Base-by-base conservation (phyloP, 2,797 vertebrate species). In the Naso thynnoides region DNA sequence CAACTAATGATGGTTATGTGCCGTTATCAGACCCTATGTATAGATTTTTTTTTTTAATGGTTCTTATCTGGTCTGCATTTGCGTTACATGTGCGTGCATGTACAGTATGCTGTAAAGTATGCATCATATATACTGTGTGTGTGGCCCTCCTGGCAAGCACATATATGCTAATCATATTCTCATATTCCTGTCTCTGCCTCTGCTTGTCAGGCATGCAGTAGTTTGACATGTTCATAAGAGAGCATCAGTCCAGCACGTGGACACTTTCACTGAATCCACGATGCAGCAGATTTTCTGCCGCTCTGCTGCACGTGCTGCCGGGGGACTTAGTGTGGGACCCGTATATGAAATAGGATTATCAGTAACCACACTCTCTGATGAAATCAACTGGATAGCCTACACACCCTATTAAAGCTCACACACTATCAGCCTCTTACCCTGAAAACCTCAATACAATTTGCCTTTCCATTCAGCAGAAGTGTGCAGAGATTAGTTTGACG, bases 301-400 rank as follows among this genome's bases (percentile, higher is more conserved):
- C 84, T 84, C 77, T n/a, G 72, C 73, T 39, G 61, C 86, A 87
- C 74, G 74, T 79, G 87, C 39, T 61, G 80, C 78, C 24, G 13
- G 53, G 63, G 60, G 85, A 86, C 58, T 87, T 86, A 79, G 70
- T 45, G 82, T 44, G 57, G 63, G 73, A 82, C 72, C 73, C 70
- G 62, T 74, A 81, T 86, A 87, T 89, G 82, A 88, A 92, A 91
- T 87, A 82, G 83, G 91, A 92, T 92, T 91, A 90, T 83, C 79
- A 65, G 73, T 73, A 77, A 83, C 76, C 81, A 76, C 86, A 58
- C 62, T 66, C 62, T 67, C 80, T 89, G 87, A 91, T 92, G 85
- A 86, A 92, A 91, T 92, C 90, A 91, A 77, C 58, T 65, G 82
- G 83, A 86, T 85, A 73, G 71, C 82, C 80, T 65, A 84, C 82